These are phyloP conservation scores for Potamarius usumacintae DNA, from an alignment of 2,113 vertebrate species.

Conservation along the genomic window DNA sequence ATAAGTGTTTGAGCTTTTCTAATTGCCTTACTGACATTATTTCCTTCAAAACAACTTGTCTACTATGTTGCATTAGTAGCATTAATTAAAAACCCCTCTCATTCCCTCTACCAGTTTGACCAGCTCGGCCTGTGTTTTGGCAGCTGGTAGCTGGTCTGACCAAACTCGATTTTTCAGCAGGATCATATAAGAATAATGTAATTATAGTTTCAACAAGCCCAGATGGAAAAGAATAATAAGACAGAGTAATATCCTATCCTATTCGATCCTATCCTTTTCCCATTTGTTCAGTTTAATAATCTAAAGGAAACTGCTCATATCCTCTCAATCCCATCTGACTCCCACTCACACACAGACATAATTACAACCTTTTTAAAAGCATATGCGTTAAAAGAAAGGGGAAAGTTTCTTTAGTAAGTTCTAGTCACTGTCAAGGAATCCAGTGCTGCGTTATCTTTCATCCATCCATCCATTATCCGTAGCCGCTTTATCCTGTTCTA, in stretches of 20 bases:
- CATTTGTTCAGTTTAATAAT: background rate
- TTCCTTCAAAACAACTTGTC: background rate
- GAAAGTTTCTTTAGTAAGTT: background rate
- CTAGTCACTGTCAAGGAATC: background rate
- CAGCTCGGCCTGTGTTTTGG: background rate
- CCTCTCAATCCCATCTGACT: no score
- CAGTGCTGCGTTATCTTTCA: background rate
- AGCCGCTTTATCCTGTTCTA: no score
- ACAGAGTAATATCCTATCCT: background rate
- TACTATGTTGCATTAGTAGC: background rate
- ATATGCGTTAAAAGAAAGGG: background rate
- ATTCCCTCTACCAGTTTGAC: background rate
- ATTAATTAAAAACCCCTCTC: background rate
- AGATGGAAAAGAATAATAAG: background rate
- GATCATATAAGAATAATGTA: background rate
- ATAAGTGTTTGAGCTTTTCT: background rate
- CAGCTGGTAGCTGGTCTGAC: background rate
- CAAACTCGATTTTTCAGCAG: background rate
- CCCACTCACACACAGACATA: background rate
- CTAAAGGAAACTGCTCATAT: background rate
- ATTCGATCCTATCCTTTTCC: background rate
- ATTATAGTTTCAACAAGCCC: background rate
- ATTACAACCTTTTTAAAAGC: background rate
- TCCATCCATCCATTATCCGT: no score
- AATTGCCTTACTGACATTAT: background rate